Evolutionary conservation across 2,888 invertebrate species (phyloP), one percentile per base, ranked within the genome.

Genomic region (Eupithecia inturbata): DNA sequence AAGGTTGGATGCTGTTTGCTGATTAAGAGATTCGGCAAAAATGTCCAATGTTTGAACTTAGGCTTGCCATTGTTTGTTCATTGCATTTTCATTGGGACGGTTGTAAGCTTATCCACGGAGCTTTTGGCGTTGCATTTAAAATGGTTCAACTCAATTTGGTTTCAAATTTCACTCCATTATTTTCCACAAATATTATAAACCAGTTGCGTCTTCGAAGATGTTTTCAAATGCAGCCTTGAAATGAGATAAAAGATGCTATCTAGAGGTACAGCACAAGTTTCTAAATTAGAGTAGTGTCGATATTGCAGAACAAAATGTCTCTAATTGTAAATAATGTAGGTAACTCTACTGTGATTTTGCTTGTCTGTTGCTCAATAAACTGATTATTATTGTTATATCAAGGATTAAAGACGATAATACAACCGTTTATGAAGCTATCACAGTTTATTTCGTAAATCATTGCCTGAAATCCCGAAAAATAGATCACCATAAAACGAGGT

Each of bases 401-500:
- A n/a, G n/a, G n/a, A n/a, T 36, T 36, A 9, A 36, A 36, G 57
- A 57, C 57, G 1, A 14, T 1, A n/a, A 0, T 7, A 49, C n/a
- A 49, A 49, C 49, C 19, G n/a, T 49, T 49, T 49, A 49, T 49
- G 49, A 49, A 0, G n/a, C 49, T n/a, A 49, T n/a, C 6, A n/a
- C n/a, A 57, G 22, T 19, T 62, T 62, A 31, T 31, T 31, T 62
- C 62, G 67, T 19, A n/a, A 53, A 28, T 70, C 66, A 71, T 68
- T 28, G 67, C 49, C 63, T 39, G 60, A 71, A 75, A 75, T 75
- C 83, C 83, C 82, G 81, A 82, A 90, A 92, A 91, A 91, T 91
- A 90, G 87, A 93, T 92, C 88, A 91, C 86, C 83, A 85, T 85
- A 70, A 88, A 94, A 93, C 93, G 93, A 92, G 92, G 92, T 93